phyloP scores from a whole-genome alignment of 1,140 invertebrate genomes.

The Pemphigus obesinymphae region DNA sequence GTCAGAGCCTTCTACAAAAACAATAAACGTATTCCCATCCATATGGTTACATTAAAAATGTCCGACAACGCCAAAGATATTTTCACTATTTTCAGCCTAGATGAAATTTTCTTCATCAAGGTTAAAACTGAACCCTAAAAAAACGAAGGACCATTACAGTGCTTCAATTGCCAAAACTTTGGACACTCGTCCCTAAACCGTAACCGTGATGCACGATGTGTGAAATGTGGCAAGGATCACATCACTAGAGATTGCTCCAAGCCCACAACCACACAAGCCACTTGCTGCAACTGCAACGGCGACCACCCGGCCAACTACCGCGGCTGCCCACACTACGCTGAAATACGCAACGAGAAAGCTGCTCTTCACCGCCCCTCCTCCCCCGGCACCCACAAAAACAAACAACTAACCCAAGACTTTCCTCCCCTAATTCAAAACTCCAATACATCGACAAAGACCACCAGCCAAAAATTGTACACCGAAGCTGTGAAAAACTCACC shows the following conservation, averaged over 20 bases:
- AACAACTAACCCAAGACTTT: too few relatives aligned
- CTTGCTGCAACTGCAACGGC: not conserved
- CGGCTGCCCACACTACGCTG: not conserved
- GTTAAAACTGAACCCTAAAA: not conserved
- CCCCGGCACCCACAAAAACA: too few relatives aligned
- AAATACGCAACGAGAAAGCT: too few relatives aligned
- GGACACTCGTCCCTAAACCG: not conserved
- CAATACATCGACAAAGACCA: too few relatives aligned
- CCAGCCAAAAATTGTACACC: too few relatives aligned
- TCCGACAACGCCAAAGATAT: not conserved
- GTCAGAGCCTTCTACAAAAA: not conserved
- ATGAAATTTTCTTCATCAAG: not conserved
- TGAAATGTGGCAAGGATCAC: not conserved
- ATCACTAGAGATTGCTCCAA: not conserved
- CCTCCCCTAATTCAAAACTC: too few relatives aligned
- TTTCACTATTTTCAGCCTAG: not conserved
- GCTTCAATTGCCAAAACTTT: not conserved
- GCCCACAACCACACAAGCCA: not conserved
- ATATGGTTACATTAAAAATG: not conserved
- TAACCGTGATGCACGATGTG: not conserved
- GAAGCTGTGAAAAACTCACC: too few relatives aligned
- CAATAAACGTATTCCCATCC: not conserved
- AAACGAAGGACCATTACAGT: not conserved
- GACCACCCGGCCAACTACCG: not conserved
- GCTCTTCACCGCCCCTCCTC: too few relatives aligned